Percentiles rank a stretch among this genome's conserved stretches.
Evolutionary conservation across 2,113 vertebrate genomes (phyloP).

Genomic region (Cranoglanis bouderius): DNA sequence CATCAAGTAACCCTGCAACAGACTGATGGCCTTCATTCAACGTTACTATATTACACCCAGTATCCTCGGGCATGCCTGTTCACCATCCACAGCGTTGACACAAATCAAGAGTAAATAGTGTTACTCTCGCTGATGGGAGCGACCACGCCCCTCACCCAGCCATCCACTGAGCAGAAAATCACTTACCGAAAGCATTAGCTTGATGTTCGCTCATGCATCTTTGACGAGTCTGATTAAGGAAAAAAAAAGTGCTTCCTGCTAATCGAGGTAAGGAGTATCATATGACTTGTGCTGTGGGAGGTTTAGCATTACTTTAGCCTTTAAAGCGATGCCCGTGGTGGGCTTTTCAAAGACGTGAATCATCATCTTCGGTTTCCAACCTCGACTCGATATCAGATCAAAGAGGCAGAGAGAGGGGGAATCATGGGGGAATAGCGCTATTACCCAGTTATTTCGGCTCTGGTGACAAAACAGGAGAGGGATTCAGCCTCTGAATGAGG

Average conservation of each 20-base stretch:
- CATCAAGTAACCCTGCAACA: background rate
- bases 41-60: background rate
- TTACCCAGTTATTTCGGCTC: slow-evolving; percentile 19
- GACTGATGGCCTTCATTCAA: background rate
- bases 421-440: slow-evolving; percentile 8
- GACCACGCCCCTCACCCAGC: background rate
- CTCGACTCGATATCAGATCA: slow-evolving; percentile 50
- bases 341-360: slow-evolving; percentile 59
- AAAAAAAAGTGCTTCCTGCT: slow-evolving; percentile 46
- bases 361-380: slow-evolving; percentile 55
- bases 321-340: slow-evolving; percentile 55
- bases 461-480: slow-evolving; percentile 18
- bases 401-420: slow-evolving; percentile 31
- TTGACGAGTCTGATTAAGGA: slow-evolving; percentile 37
- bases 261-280: slow-evolving; percentile 53
- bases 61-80: background rate
- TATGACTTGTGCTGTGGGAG: slow-evolving; percentile 49
- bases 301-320: slow-evolving; percentile 63
- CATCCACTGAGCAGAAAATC: slow-evolving; percentile 16
- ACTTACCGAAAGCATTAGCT: slow-evolving; percentile 49
- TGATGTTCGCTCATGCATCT: slow-evolving; percentile 53
- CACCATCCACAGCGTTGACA: background rate
- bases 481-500: background rate
- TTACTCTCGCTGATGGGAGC: background rate
- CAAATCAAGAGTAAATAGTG: slow-evolving; percentile 1